A percentile compares a stretch with the other conserved stretches of the same genome.
These are phyloP conservation scores for Prunella strophiata DNA, from an alignment of 2,797 vertebrate species.

Conservation along the genomic window DNA sequence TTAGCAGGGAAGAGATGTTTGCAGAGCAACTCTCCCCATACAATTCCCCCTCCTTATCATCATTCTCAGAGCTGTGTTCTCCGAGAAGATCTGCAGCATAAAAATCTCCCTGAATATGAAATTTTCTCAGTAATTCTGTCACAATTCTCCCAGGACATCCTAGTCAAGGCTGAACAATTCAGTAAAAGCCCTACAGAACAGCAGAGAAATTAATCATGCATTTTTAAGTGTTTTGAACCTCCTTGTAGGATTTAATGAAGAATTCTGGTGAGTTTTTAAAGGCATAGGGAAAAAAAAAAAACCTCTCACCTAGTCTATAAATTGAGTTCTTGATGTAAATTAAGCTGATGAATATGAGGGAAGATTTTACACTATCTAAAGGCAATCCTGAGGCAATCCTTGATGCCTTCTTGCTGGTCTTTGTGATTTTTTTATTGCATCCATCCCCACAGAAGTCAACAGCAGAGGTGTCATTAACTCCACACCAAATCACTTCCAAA, in stretches of 20 bases:
- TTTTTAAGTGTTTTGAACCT: slow-evolving; percentile 54
- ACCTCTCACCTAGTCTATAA: neutral
- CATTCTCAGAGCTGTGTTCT: slow-evolving; percentile 1
- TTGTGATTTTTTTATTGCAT: neutral
- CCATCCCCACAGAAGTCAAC: neutral
- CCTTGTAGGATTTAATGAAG: slow-evolving; percentile 42
- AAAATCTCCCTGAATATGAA: slow-evolving; percentile 42
- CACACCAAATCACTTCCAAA: neutral
- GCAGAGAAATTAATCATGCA: slow-evolving; percentile 57
- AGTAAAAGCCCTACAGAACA: slow-evolving; percentile 46
- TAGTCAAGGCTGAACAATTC: slow-evolving; percentile 55
- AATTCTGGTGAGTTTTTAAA: slow-evolving; percentile 39
- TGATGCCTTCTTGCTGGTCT: neutral
- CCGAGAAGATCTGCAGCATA: slow-evolving; percentile 1
- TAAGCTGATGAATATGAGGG: neutral
- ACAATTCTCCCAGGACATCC: slow-evolving; percentile 51
- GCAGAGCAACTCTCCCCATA: neutral
- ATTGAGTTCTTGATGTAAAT: neutral
- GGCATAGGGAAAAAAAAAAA: neutral
- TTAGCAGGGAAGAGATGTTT: slow-evolving; percentile 36
- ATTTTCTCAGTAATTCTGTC: slow-evolving; percentile 49
- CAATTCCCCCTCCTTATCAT: neutral
- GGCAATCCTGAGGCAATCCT: neutral
- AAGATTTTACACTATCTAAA: neutral
- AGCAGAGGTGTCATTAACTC: slow-evolving; percentile 19